phyloP scores from a whole-genome alignment of 1,140 invertebrate genomes.

The Meloidogyne exigua region DNA sequence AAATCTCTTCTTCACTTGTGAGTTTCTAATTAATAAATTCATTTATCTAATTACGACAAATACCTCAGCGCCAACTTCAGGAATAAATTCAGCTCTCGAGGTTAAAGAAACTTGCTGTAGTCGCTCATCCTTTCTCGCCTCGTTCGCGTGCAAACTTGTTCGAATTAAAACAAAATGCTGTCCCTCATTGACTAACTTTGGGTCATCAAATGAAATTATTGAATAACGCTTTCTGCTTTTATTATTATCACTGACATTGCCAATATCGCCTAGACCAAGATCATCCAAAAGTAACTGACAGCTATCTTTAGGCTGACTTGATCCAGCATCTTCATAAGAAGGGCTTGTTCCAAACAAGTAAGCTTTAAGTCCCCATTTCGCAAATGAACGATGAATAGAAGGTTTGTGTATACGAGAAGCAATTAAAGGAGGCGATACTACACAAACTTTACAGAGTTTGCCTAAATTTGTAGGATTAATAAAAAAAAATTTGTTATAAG shows the following conservation, averaged over 20 bases:
- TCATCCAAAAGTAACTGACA: constrained; percentile 19
- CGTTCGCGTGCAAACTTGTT: constrained; percentile 7
- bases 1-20: background rate
- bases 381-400: constrained; percentile 4
- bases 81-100: constrained; percentile 10
- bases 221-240: background rate
- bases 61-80: constrained; percentile 21
- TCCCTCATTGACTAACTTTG: background rate
- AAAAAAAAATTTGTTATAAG: background rate
- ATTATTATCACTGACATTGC: background rate
- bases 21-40: constrained; percentile 12
- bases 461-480: background rate
- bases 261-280: constrained; percentile 9
- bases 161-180: constrained; percentile 10
- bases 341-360: background rate
- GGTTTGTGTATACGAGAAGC: constrained; percentile 15
- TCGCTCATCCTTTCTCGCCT: background rate
- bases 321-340: background rate
- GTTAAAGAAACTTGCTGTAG: background rate
- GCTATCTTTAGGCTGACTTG: background rate
- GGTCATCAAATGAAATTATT: constrained; percentile 9
- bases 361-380: constrained; percentile 19
- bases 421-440: constrained; percentile 3
- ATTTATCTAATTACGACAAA: background rate
- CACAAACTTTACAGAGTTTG: constrained; percentile 11